Conservation (phyloP, 2,888 invertebrate genomes). For the Acanthococcus lagerstroemiae region DNA sequence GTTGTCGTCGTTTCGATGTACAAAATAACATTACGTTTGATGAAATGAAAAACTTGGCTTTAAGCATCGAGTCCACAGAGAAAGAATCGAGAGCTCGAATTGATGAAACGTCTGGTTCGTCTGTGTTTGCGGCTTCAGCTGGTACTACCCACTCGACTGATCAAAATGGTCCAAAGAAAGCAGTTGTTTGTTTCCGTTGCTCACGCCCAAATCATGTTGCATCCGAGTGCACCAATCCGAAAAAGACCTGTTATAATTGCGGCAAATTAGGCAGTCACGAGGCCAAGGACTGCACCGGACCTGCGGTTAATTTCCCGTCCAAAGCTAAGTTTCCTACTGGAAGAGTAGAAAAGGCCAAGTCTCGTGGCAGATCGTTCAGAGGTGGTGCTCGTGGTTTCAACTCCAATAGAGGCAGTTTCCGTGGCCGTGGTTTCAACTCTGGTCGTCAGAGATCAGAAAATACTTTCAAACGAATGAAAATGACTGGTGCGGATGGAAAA, state of each 20-base stretch:
- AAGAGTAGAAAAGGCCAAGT: neutral
- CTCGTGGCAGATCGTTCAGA: neutral
- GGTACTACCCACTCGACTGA: neutral
- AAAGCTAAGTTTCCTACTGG: neutral
- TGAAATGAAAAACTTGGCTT: neutral
- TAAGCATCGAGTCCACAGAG: neutral
- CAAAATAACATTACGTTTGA: neutral
- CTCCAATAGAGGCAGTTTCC: neutral
- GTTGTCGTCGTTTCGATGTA: neutral
- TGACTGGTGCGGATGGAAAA: slow-evolving; percentile 2
- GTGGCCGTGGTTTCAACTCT: neutral
- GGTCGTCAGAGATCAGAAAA: neutral
- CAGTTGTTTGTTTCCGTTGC: neutral
- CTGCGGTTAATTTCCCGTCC: neutral
- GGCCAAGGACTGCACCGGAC: neutral
- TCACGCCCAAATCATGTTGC: neutral
- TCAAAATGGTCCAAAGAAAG: neutral
- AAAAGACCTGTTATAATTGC: neutral
- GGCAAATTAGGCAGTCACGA: neutral
- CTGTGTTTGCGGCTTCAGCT: neutral
- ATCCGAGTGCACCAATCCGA: neutral
- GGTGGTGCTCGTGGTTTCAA: neutral
- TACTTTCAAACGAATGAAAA: neutral
- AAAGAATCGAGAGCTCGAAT: neutral
- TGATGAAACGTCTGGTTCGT: neutral